A percentile compares a stretch with the other conserved stretches of the same genome.
phyloP scores from a whole-genome alignment of 2,888 invertebrate genomes.

The Cecidostiba fungosa region DNA sequence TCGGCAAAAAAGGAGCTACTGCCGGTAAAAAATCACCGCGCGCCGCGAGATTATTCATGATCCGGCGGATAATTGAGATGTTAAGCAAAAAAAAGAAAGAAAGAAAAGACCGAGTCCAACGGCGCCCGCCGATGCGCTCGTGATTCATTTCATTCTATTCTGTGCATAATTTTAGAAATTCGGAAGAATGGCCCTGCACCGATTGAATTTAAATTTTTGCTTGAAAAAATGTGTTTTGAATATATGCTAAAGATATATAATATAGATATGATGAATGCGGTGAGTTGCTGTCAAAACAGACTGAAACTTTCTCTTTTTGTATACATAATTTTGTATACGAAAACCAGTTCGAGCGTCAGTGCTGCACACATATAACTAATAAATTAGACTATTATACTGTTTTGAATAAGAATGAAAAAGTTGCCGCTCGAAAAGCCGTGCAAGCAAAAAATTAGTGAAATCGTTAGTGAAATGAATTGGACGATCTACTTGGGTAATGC shows the following conservation, averaged over 20 bases:
- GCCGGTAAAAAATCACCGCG: slow-evolving; percentile 59
- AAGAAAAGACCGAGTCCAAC: neutral
- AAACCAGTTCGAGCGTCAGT: neutral
- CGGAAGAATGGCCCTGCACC: slow-evolving; percentile 42
- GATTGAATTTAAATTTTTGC: slow-evolving; percentile 48
- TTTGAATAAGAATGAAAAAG: neutral
- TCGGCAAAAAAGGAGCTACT: slow-evolving; percentile 28
- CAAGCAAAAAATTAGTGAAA: neutral
- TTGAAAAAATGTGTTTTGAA: slow-evolving; percentile 3
- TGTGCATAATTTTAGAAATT: slow-evolving; percentile 34
- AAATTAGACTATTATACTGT: too few relatives aligned
- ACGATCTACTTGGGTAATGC: neutral
- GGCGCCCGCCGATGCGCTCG: slow-evolving; percentile 21
- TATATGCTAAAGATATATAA: neutral
- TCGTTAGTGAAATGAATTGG: neutral
- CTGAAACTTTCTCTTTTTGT: too few relatives aligned
- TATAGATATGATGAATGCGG: neutral
- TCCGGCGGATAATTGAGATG: slow-evolving; percentile 62
- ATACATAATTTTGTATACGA: too few relatives aligned
- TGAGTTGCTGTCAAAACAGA: neutral
- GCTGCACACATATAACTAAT: too few relatives aligned
- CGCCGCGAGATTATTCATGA: slow-evolving; percentile 61
- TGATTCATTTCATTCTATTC: neutral
- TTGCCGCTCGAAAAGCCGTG: neutral
- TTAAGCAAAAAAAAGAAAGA: slow-evolving; percentile 54